Evolutionary conservation across 1,140 invertebrate genomes (phyloP), one percentile per base, ranked within the genome.

Genomic region (Sycobia sp.): DNA sequence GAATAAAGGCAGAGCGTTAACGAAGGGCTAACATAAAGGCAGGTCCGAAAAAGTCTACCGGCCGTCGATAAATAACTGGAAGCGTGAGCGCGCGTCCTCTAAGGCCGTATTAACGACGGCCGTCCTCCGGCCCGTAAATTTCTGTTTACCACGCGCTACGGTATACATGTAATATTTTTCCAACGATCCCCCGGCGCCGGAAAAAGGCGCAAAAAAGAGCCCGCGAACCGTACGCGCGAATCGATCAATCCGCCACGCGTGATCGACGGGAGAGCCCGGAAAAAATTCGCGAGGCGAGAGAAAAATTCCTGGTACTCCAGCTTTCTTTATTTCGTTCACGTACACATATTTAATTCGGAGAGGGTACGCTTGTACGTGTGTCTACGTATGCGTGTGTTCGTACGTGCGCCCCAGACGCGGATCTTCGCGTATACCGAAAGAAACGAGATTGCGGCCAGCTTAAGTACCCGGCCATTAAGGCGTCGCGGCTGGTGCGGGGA

Each of bases 391-490:
- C 16, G n/a, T 22, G n/a, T 36, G 8, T 36, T 2, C 7, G 4
- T 20, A 13, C 14, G 14, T 13, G 49, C 13, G 27, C 27, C 10
- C 10, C 32, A 39, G 0, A 20, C n/a, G 1, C 20, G 10, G 23
- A 11, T 46, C 25, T 32, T 20, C 16, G 27, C n/a, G 16, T 29
- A 36, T n/a, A 1, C 4, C 0, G 3, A 3, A 3, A 10, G 43
- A 36, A 58, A 58, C 55, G 55, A 58, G 55, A 58, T 58, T 58
- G 55, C 32, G 55, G 41, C 29, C 16, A 16, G 20, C 41, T 41
- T 58, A 58, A 58, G 47, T 58, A 58, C 43, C 55, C n/a, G 29
- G 55, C 55, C 46, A 58, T 58, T 47, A 58, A n/a, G n/a, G n/a
- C n/a, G n/a, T n/a, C n/a, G n/a, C n/a, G n/a, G n/a, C n/a, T n/a